Percentiles rank a stretch among this genome's conserved stretches.
Conservation (phyloP, 2,888 invertebrate genomes). For the Gisinianus flammeolus region DNA sequence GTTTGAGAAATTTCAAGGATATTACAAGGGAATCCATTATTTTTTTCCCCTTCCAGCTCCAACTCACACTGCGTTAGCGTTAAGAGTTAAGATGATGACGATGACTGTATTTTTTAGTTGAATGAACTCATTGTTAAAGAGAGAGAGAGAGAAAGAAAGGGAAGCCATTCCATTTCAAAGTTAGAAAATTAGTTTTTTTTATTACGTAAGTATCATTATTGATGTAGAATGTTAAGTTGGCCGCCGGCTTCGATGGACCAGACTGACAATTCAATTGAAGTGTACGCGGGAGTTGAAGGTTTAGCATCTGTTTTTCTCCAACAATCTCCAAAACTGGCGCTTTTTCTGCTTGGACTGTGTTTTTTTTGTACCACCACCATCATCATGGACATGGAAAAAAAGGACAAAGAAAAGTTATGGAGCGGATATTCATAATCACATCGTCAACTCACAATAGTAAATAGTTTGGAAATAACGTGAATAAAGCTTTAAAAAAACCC, state of each 20-base stretch:
- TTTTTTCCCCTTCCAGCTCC: neutral
- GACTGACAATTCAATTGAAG: constrained; percentile 48
- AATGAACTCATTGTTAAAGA: neutral
- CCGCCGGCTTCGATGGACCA: constrained; percentile 50
- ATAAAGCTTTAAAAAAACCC: too few species aligned
- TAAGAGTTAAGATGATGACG: too few species aligned
- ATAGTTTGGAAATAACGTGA: too few species aligned
- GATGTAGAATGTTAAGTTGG: constrained; percentile 52
- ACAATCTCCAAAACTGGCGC: constrained; percentile 40
- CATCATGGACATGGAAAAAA: too few species aligned
- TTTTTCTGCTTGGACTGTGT: constrained; percentile 47
- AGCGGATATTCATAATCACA: neutral
- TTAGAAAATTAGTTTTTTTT: neutral
- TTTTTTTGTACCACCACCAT: too few species aligned
- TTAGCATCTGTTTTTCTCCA: constrained; percentile 10
- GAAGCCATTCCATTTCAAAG: neutral
- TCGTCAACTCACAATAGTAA: too few species aligned
- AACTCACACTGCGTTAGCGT: too few species aligned
- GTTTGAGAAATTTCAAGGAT: neutral
- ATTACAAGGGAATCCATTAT: constrained; percentile 5
- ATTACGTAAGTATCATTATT: constrained; percentile 51
- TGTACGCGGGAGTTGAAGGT: constrained; percentile 26
- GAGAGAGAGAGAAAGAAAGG: neutral
- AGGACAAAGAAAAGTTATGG: too few species aligned
- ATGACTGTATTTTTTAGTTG: too few species aligned